These are phyloP conservation scores for Aphis craccivora DNA, from an alignment of 1,140 invertebrate genomes.

Conservation along the genomic window DNA sequence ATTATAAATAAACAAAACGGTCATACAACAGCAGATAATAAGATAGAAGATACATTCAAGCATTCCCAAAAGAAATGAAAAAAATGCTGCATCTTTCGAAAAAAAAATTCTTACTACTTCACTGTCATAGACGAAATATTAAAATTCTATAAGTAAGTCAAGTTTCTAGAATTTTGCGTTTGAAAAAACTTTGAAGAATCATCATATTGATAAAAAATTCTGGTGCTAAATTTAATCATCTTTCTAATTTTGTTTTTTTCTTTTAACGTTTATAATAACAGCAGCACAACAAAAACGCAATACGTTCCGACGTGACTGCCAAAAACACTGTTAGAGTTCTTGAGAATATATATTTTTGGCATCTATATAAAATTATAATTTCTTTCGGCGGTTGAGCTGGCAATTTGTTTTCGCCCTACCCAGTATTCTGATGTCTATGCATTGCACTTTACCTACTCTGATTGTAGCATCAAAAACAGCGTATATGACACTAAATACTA, in stretches of 20 bases:
- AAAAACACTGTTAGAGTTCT: not conserved
- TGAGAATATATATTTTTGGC: slow-evolving; percentile 26
- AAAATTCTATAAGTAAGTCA: not conserved
- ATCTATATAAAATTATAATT: slow-evolving; percentile 25
- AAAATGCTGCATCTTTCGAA: too few relatives aligned
- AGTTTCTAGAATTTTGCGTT: not conserved
- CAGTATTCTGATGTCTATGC: not conserved
- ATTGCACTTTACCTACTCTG: not conserved
- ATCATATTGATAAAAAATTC: not conserved
- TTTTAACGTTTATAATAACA: not conserved
- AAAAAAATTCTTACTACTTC: not conserved
- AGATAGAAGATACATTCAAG: too few relatives aligned
- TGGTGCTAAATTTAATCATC: not conserved
- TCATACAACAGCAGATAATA: too few relatives aligned
- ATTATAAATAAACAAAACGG: too few relatives aligned
- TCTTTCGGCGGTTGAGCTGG: not conserved
- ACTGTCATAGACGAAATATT: not conserved
- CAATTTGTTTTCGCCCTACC: not conserved
- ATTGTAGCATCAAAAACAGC: not conserved
- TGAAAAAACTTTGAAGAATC: not conserved
- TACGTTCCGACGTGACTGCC: not conserved
- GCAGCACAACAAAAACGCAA: slow-evolving; percentile 2
- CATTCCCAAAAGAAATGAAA: too few relatives aligned
- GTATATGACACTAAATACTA: not conserved
- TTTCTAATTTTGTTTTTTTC: not conserved